Evolutionary conservation across 2,113 vertebrate species (phyloP).

Genomic region (Protobothrops mucrosquamatus): DNA sequence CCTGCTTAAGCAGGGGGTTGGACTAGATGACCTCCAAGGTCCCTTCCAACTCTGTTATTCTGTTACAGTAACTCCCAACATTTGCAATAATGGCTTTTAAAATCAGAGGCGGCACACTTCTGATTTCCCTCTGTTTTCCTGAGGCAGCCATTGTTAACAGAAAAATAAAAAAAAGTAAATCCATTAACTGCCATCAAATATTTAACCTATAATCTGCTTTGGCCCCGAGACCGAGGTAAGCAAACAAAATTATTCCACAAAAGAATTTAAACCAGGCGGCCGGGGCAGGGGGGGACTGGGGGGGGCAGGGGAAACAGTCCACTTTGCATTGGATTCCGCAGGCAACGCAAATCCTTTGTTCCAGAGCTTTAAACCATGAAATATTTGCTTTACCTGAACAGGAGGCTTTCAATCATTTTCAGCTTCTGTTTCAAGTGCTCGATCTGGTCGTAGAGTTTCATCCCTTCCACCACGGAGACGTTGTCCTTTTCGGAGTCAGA

Average conservation of each 20-base stretch:
- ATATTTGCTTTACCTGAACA: slow-evolving; percentile 75
- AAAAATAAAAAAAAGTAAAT: neutral
- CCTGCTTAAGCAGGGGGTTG: neutral
- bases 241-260: neutral
- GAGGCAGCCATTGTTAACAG: neutral
- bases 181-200: neutral
- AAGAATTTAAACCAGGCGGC: neutral
- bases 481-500: slow-evolving; percentile 83
- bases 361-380: neutral
- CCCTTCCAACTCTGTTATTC: neutral
- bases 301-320: neutral
- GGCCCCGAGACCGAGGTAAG: neutral
- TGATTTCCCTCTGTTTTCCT: neutral
- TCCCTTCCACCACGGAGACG: slow-evolving; percentile 90
- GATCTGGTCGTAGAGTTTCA: slow-evolving; percentile 84
- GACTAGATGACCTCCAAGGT: neutral
- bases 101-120: neutral
- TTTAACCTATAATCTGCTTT: neutral
- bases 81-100: neutral
- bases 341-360: neutral
- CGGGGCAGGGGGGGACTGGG: too few species aligned
- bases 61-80: neutral
- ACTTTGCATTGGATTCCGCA: neutral
- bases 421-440: slow-evolving; percentile 88
- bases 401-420: slow-evolving; percentile 90